A percentile compares a stretch with the other conserved stretches of the same genome.
Evolutionary conservation across 1,140 invertebrate genomes (phyloP).

Genomic region (Phenacoccus solenopsis): DNA sequence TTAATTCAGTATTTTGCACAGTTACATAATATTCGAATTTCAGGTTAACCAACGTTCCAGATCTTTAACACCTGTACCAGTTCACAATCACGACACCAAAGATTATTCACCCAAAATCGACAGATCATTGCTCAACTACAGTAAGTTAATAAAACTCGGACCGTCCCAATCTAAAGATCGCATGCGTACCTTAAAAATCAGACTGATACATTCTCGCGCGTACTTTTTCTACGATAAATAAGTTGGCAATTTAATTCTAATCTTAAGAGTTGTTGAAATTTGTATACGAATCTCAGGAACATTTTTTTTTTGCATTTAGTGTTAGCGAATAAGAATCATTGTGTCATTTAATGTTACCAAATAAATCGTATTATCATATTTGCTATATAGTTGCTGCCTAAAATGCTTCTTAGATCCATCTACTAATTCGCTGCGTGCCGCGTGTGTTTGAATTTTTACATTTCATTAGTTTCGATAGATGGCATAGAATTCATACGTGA

Average conservation of each 20-base stretch:
- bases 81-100: too few relatives aligned
- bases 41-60: constrained; percentile 20
- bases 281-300: background rate
- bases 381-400: background rate
- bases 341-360: background rate
- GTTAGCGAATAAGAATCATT: background rate
- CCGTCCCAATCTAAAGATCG: background rate
- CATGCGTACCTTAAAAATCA: background rate
- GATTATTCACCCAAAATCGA: background rate
- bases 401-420: background rate
- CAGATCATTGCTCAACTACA: background rate
- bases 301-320: background rate
- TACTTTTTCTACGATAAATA: constrained; percentile 1
- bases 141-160: background rate
- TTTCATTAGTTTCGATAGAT: too few relatives aligned
- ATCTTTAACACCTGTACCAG: constrained; percentile 19
- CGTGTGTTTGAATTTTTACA: background rate
- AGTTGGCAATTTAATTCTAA: too few relatives aligned
- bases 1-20: too few relatives aligned
- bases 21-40: background rate
- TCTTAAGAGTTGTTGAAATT: background rate
- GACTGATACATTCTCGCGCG: constrained; percentile 3
- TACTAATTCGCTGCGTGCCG: too few relatives aligned
- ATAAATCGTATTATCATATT: background rate
- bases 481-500: too few relatives aligned